These are phyloP conservation scores for Epizoanthus ramosus DNA, from an alignment of 92 coral and sea anemone species.

Conservation along the genomic window DNA sequence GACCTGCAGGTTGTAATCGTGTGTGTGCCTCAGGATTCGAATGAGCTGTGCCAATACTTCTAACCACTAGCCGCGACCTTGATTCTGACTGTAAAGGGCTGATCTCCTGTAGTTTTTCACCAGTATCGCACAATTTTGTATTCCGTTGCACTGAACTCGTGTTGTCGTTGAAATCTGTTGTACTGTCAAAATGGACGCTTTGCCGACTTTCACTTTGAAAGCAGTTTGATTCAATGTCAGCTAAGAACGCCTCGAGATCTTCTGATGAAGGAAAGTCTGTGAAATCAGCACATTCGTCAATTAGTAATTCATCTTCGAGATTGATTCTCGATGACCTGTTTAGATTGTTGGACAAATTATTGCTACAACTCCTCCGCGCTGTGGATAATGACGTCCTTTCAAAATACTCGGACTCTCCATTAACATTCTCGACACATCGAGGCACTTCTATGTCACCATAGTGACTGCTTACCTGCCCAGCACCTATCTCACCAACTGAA, in stretches of 20 bases:
- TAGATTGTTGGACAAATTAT: neutral
- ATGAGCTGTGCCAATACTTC: neutral
- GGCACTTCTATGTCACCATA: slow-evolving; percentile 1
- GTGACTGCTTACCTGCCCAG: neutral
- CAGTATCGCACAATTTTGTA: too few relatives aligned
- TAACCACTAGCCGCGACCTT: neutral
- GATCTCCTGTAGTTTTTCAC: neutral
- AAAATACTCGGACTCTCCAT: neutral
- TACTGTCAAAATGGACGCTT: neutral
- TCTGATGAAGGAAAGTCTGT: slow-evolving; percentile 71
- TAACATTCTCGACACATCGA: neutral
- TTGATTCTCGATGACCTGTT: neutral
- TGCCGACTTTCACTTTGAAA: neutral
- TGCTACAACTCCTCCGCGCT: neutral
- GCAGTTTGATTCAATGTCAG: slow-evolving; percentile 55
- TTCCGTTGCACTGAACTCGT: neutral
- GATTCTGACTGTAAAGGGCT: neutral
- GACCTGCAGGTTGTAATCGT: neutral
- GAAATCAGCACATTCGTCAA: slow-evolving; percentile 20
- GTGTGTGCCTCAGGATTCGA: neutral
- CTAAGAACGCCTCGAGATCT: slow-evolving; percentile 68
- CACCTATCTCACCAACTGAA: neutral
- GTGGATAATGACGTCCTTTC: neutral
- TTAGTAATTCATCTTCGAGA: neutral
- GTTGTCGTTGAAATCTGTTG: neutral